Conservation (phyloP, 2,797 vertebrate species). For the Simalia tracyae region DNA sequence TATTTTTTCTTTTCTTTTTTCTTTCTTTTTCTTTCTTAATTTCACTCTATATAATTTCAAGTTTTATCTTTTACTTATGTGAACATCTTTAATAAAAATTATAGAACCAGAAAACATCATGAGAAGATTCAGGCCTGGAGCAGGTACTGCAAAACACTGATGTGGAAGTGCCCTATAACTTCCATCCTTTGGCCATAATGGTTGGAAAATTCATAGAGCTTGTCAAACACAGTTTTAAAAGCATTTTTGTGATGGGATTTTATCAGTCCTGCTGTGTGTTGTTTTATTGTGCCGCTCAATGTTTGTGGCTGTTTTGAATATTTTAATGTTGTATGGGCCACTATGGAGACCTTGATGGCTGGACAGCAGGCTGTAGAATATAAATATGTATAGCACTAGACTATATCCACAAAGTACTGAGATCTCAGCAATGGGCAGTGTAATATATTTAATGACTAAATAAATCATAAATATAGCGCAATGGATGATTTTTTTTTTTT, state of each 20-base stretch:
- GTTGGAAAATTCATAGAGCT: background rate
- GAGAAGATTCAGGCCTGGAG: background rate
- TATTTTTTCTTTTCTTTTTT: background rate
- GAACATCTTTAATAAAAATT: background rate
- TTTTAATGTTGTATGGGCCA: background rate
- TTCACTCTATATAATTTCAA: background rate
- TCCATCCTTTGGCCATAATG: background rate
- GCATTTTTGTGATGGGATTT: background rate
- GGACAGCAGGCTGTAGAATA: background rate
- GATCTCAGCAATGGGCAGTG: background rate
- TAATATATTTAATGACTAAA: background rate
- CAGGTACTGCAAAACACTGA: background rate
- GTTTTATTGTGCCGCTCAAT: background rate
- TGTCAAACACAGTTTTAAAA: background rate
- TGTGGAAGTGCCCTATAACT: background rate
- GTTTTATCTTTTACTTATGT: background rate
- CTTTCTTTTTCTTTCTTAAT: background rate
- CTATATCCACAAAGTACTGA: background rate
- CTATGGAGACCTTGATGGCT: background rate
- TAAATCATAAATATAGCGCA: background rate
- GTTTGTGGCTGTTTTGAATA: background rate
- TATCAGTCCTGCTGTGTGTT: background rate
- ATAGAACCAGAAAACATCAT: background rate
- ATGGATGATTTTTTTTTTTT: background rate
- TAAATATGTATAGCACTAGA: background rate